Evolutionary conservation across 2,888 invertebrate species (phyloP).

Genomic region (Danaus chrysippus): DNA sequence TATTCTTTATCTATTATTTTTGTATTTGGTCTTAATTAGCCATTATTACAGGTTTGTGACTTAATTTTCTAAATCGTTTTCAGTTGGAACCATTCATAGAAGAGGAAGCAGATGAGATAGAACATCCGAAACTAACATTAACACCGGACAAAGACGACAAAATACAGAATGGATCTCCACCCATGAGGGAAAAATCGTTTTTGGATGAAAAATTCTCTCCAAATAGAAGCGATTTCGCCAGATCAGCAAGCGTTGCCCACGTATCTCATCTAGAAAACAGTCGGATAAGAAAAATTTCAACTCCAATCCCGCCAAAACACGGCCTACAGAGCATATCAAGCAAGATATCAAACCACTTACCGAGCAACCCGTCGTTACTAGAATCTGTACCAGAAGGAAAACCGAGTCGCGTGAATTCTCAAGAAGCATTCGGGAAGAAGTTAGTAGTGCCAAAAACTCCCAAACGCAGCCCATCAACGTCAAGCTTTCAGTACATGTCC

Average conservation of each 20-base stretch:
- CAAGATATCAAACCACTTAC: slow-evolving; percentile 77
- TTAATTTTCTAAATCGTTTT: background rate
- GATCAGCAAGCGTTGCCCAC: slow-evolving; percentile 86
- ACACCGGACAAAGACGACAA: slow-evolving; percentile 54
- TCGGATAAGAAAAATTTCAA: slow-evolving; percentile 59
- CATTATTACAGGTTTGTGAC: too few species aligned
- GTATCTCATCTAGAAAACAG: slow-evolving; percentile 71
- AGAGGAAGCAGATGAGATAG: slow-evolving; percentile 55
- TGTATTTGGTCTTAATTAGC: too few species aligned
- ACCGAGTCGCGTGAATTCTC: slow-evolving; percentile 54
- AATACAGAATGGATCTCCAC: slow-evolving; percentile 60
- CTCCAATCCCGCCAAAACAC: slow-evolving; percentile 58
- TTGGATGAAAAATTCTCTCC: slow-evolving; percentile 45
- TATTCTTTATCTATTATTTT: too few species aligned
- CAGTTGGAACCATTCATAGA: slow-evolving; percentile 64
- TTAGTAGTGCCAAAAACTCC: slow-evolving; percentile 71
- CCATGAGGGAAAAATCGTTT: slow-evolving; percentile 48
- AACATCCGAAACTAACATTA: slow-evolving; percentile 52
- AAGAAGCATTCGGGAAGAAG: slow-evolving; percentile 64
- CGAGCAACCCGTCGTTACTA: slow-evolving; percentile 81
- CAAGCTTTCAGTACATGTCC: slow-evolving; percentile 90
- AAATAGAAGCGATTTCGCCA: slow-evolving; percentile 63
- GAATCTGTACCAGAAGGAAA: slow-evolving; percentile 85
- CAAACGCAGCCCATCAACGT: slow-evolving; percentile 85
- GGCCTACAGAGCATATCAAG: slow-evolving; percentile 81